phyloP scores from a whole-genome alignment of 2,888 invertebrate genomes.

The Taphrorychus bicolor region DNA sequence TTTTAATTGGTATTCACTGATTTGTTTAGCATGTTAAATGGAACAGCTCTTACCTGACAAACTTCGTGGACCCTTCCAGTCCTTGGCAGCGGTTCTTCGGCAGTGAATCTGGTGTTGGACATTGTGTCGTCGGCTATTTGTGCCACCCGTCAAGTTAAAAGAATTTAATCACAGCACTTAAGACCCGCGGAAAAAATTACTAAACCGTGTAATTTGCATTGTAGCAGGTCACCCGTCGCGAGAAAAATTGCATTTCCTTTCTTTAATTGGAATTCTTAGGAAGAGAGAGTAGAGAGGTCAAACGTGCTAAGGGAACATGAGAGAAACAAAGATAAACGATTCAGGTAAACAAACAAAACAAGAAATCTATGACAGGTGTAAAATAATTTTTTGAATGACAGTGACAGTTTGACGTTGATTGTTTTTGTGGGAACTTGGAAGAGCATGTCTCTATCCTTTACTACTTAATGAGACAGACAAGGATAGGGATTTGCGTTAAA shows the following conservation, averaged over 20 bases:
- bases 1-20: not conserved
- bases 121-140: slow-evolving; percentile 24
- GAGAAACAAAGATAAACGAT: not conserved
- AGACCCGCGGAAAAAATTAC: not conserved
- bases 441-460: no score
- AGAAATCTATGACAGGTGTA: not conserved
- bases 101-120: slow-evolving; percentile 48
- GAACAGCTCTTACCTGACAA: slow-evolving; percentile 61
- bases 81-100: slow-evolving; percentile 66
- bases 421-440: no score
- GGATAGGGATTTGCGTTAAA: no score
- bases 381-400: no score
- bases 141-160: not conserved
- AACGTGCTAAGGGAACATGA: not conserved
- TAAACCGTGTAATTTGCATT: slow-evolving; percentile 2
- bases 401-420: not conserved
- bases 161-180: not conserved
- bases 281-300: slow-evolving; percentile 2
- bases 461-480: no score
- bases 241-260: slow-evolving; percentile 16
- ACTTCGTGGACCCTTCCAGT: slow-evolving; percentile 75
- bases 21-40: not conserved
- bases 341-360: not conserved
- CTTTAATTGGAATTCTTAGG: slow-evolving; percentile 9
- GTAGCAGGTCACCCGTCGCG: slow-evolving; percentile 3